Evolutionary conservation across 2,113 vertebrate genomes (phyloP).

Genomic region (Eudorcas thomsonii): DNA sequence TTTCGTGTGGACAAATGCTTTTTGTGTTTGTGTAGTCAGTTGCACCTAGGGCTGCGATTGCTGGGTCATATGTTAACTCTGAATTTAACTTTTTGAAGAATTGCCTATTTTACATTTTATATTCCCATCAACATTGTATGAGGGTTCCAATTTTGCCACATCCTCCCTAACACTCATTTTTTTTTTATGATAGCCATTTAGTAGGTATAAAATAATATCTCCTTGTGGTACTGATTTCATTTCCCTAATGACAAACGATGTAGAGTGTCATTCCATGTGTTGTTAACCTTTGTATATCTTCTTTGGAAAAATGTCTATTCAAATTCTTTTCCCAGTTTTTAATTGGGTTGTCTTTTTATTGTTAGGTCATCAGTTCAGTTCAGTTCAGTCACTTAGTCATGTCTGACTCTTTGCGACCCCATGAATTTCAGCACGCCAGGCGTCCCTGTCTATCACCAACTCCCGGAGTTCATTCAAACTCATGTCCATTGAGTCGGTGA

Average conservation of each 20-base stretch:
- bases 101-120: slow-evolving; percentile 2
- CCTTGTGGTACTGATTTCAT: not conserved
- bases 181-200: slow-evolving; percentile 1
- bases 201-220: not conserved
- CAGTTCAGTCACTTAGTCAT: too few species aligned
- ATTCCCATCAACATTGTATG: not conserved
- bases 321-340: not conserved
- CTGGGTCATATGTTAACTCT: not conserved
- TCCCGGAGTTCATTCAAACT: too few species aligned
- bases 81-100: not conserved
- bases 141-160: not conserved
- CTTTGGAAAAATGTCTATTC: not conserved
- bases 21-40: not conserved
- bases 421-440: too few species aligned
- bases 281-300: slow-evolving; percentile 14
- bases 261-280: not conserved
- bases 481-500: too few species aligned
- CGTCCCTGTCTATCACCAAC: too few species aligned
- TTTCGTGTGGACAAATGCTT: not conserved
- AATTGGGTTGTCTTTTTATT: slow-evolving; percentile 18
- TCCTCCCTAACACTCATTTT: not conserved
- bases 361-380: not conserved
- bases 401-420: too few species aligned
- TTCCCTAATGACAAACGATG: not conserved
- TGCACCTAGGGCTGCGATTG: not conserved